These are phyloP conservation scores for Panurus biarmicus DNA, from an alignment of 2,113 vertebrate genomes.

Conservation along the genomic window DNA sequence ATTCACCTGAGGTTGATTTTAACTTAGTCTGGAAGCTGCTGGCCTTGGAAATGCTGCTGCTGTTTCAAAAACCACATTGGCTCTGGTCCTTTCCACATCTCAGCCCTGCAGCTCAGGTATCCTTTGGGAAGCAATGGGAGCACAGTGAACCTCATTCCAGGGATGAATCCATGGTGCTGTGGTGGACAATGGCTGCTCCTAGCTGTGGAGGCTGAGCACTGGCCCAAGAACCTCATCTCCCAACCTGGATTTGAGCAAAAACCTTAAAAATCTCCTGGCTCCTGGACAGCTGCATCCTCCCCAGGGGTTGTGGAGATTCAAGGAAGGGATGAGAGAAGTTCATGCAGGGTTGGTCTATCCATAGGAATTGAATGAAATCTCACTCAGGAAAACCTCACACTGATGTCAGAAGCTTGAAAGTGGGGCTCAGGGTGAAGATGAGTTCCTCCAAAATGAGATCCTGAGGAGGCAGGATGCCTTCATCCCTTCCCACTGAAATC, in stretches of 20 bases:
- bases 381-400: neutral
- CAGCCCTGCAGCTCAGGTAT: neutral
- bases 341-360: neutral
- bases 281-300: neutral
- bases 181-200: neutral
- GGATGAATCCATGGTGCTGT: neutral
- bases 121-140: neutral
- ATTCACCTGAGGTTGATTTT: neutral
- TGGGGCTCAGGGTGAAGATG: neutral
- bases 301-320: neutral
- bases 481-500: neutral
- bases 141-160: neutral
- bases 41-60: neutral
- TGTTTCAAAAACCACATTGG: neutral
- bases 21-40: neutral
- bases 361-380: accelerated
- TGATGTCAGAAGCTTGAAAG: neutral
- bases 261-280: neutral
- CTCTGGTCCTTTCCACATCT: neutral
- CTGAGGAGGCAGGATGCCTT: neutral
- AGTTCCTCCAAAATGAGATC: neutral
- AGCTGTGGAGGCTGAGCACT: neutral
- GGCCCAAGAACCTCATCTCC: neutral
- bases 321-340: neutral
- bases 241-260: neutral